Percentiles rank a stretch among this genome's conserved stretches.
Conservation (phyloP, 2,113 vertebrate species). For the Lophochroa leadbeateri region DNA sequence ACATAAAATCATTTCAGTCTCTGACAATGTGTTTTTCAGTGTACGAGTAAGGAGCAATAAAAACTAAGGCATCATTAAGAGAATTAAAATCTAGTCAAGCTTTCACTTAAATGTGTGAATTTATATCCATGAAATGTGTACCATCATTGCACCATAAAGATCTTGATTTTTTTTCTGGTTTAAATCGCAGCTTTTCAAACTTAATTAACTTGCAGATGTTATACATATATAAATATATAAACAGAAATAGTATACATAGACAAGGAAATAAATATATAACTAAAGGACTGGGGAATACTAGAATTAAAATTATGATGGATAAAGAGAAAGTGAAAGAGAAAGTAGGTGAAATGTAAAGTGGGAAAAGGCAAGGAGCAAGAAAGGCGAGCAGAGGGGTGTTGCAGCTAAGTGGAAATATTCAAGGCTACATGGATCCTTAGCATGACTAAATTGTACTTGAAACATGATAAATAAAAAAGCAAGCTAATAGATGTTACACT, state of each 20-base stretch:
- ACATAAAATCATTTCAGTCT: constrained; percentile 35
- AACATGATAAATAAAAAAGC: background rate
- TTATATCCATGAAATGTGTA: background rate
- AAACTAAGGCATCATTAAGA: background rate
- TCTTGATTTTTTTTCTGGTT: background rate
- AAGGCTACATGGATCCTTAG: background rate
- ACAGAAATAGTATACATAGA: background rate
- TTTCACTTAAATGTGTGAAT: background rate
- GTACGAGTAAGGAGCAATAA: background rate
- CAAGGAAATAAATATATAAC: background rate
- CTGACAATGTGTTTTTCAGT: background rate
- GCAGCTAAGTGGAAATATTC: background rate
- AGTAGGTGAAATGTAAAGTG: background rate
- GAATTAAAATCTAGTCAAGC: background rate
- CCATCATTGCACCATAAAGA: background rate
- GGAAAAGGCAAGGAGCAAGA: background rate
- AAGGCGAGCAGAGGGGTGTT: background rate
- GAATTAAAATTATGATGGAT: background rate
- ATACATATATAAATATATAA: background rate
- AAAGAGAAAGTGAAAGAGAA: constrained; percentile 39
- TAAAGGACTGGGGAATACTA: background rate
- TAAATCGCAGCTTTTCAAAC: background rate
- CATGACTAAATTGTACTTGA: background rate
- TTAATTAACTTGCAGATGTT: background rate
- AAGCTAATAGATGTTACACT: background rate